Conservation (phyloP, 2,113 vertebrate genomes). For the Scomber scombrus region DNA sequence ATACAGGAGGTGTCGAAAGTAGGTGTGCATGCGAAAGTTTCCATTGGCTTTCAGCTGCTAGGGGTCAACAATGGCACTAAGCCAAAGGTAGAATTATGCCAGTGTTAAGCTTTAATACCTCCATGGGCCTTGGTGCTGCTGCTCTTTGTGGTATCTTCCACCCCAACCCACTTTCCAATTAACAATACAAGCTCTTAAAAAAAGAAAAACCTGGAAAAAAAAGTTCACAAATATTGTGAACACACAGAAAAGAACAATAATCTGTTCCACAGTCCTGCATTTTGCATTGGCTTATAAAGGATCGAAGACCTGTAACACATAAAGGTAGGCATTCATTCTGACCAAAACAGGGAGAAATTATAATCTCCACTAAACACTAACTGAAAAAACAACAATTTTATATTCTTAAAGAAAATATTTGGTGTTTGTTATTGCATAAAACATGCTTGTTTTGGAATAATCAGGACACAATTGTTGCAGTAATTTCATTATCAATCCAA, state of each 20-base stretch:
- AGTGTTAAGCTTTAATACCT: conserved; percentile 36
- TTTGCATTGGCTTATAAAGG: neutral
- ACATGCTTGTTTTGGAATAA: too few relatives aligned
- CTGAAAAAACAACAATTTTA: too few relatives aligned
- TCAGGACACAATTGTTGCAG: too few relatives aligned
- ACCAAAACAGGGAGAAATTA: too few relatives aligned
- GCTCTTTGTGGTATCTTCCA: conserved; percentile 2
- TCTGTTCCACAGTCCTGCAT: neutral
- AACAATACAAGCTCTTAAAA: conserved; percentile 13
- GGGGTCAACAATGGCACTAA: neutral
- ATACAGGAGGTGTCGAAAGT: conserved; percentile 17
- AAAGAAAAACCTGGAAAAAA: neutral
- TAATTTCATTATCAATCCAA: too few relatives aligned
- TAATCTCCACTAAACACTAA: too few relatives aligned
- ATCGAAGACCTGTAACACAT: too few relatives aligned
- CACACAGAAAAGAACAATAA: neutral
- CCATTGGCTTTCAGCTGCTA: neutral
- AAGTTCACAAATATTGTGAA: neutral
- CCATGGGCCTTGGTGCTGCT: conserved; percentile 8
- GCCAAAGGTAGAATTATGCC: conserved; percentile 32
- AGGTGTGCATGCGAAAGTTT: conserved; percentile 5
- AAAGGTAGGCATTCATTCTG: too few relatives aligned
- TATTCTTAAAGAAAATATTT: too few relatives aligned
- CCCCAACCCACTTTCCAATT: conserved; percentile 42
- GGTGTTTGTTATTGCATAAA: too few relatives aligned